Evolutionary conservation across 2,888 invertebrate genomes (phyloP).

Genomic region (Lamellibrachia columna): DNA sequence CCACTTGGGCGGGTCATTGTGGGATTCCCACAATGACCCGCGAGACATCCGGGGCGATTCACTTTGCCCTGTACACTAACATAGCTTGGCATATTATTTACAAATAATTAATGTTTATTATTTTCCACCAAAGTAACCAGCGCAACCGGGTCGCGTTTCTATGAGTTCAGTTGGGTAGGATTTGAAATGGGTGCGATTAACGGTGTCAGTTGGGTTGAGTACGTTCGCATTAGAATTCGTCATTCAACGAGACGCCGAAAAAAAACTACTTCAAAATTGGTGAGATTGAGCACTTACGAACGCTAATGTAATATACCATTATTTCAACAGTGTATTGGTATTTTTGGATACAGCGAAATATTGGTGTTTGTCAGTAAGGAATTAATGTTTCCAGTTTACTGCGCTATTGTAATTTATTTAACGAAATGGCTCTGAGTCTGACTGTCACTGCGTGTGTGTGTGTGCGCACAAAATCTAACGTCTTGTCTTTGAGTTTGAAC

Average conservation of each 20-base stretch:
- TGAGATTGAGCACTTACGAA: background rate
- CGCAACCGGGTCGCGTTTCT: background rate
- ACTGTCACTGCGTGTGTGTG: too few species aligned
- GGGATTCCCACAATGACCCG: too few species aligned
- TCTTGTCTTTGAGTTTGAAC: too few species aligned
- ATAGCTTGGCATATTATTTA: too few species aligned
- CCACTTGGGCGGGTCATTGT: too few species aligned
- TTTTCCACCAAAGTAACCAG: too few species aligned
- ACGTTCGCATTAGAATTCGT: background rate
- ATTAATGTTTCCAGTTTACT: background rate
- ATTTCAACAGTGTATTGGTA: background rate
- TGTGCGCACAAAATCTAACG: too few species aligned
- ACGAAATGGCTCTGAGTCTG: too few species aligned
- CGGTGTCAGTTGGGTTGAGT: background rate
- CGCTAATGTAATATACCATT: background rate
- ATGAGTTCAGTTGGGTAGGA: background rate
- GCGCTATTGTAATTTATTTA: too few species aligned
- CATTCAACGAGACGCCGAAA: background rate
- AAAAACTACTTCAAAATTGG: background rate
- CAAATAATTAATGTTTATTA: too few species aligned
- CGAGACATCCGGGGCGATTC: too few species aligned
- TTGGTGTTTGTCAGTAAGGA: background rate
- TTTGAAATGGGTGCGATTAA: background rate
- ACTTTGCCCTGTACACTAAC: too few species aligned
- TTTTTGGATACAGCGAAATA: background rate